phyloP scores from a whole-genome alignment of 2,888 invertebrate species.

The Tetramorium bicarinatum region DNA sequence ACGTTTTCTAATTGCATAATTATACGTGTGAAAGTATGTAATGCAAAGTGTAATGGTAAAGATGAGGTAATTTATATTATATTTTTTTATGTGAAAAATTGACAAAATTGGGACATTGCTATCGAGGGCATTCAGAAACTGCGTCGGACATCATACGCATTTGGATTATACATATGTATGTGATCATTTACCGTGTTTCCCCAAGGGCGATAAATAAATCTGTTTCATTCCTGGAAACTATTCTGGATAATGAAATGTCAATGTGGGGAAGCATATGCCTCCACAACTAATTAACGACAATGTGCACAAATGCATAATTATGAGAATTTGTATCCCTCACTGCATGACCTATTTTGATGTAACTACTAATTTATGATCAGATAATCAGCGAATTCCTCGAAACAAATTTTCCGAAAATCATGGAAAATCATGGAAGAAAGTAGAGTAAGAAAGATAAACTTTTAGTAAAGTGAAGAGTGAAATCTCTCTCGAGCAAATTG shows the following conservation, averaged over 20 bases:
- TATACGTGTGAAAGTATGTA: not conserved
- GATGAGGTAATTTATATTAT: not conserved
- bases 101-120: not conserved
- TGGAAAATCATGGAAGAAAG: not conserved
- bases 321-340: slow-evolving; percentile 42
- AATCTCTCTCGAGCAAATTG: not conserved
- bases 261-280: slow-evolving; percentile 53
- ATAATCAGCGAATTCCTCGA: slow-evolving; percentile 17
- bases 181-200: slow-evolving; percentile 31
- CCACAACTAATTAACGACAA: slow-evolving; percentile 59
- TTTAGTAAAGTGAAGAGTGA: not conserved
- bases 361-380: slow-evolving; percentile 32
- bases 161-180: slow-evolving; percentile 22
- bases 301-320: slow-evolving; percentile 51
- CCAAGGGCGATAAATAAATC: slow-evolving; percentile 72
- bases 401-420: not conserved
- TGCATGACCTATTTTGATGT: slow-evolving; percentile 37
- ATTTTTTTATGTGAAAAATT: not conserved
- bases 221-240: slow-evolving; percentile 70
- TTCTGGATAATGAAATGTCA: slow-evolving; percentile 75
- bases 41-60: not conserved
- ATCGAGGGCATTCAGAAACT: not conserved
- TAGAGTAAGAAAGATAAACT: not conserved
- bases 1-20: not conserved
- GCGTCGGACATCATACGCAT: slow-evolving; percentile 12